Evolutionary conservation across 53 echinoderm and acorn worm genomes (phyloP).

Genomic region (Hippasteria phrygiana): DNA sequence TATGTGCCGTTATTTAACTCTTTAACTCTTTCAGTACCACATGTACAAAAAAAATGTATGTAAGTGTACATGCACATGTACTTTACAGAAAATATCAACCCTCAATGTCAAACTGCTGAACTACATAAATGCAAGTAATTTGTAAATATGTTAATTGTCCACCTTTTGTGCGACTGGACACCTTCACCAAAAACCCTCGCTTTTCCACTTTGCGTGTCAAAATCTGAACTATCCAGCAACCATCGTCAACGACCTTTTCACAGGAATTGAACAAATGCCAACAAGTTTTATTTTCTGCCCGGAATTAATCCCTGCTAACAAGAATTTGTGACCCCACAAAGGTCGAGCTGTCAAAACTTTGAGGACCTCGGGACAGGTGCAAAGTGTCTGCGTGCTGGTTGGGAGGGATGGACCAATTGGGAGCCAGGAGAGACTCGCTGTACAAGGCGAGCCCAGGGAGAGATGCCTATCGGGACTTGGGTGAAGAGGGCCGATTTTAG

Average conservation of each 20-base stretch:
- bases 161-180: too few species aligned
- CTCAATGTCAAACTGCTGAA: too few species aligned
- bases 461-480: not conserved
- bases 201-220: not conserved
- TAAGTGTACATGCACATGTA: too few species aligned
- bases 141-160: too few species aligned
- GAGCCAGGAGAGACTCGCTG: not conserved
- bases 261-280: constrained; percentile 53
- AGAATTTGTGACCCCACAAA: constrained; percentile 41
- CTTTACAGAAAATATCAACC: too few species aligned
- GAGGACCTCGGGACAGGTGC: constrained; percentile 39
- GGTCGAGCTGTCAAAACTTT: constrained; percentile 53
- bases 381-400: not conserved
- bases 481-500: not conserved
- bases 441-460: not conserved
- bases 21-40: too few species aligned
- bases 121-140: too few species aligned
- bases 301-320: constrained; percentile 20
- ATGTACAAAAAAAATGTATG: too few species aligned
- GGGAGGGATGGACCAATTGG: constrained; percentile 6
- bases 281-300: constrained; percentile 53
- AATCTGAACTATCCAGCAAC: not conserved
- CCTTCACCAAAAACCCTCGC: too few species aligned
- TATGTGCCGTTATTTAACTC: too few species aligned
- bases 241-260: constrained; percentile 1